Base-by-base conservation (phyloP, 2,888 invertebrate species). In the Eupsilia transversa region DNA sequence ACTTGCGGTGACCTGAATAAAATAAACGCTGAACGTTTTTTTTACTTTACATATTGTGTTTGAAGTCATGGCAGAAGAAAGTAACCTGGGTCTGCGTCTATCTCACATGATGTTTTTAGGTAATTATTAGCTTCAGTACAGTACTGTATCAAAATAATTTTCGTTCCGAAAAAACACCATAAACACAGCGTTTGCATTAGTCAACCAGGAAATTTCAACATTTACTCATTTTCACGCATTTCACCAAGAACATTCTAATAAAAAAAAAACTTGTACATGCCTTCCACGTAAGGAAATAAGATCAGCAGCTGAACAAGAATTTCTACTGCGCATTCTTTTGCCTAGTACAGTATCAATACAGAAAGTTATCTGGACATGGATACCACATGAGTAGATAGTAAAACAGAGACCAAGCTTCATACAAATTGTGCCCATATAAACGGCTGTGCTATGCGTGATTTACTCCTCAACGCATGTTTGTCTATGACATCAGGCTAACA, bases 311-410 rank as follows among this genome's bases (percentile, higher is more conserved):
- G 30, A 27, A 54, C 76, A 67, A 72, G 72, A 76, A 79, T 75
- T 72, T 70, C 70, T 83, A 75, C 38, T 35, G 46, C 60, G 64
- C 72, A 64, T 82, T 83, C 67, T 76, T 76, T 70, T 2, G 59
- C 72, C 80, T 72, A 72, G 49, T 83, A 68, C 35, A 72, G 83
- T 80, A 70, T 60, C 43, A 80, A 76, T 76, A 57, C 70, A 82
- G 80, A 82, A 72, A 76, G 83, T 70, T 59, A 83, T 82, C 79
- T 71, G 23, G 38, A 46, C 65, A 60, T 74, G 46, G n/a, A 57
- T 14, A 52, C 33, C 5, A 52, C 35, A 52, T 17, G 65, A 65
- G 64, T 77, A 68, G 14, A 54, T 60, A 56, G 6, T 6, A 41
- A 17, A 33, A 64, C 67, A 74, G 78, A 79, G 74, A 20, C 27